Evolutionary conservation across 2,797 vertebrate genomes (phyloP), one percentile per base, ranked within the genome.

Genomic region (Ficedula albicollis): DNA sequence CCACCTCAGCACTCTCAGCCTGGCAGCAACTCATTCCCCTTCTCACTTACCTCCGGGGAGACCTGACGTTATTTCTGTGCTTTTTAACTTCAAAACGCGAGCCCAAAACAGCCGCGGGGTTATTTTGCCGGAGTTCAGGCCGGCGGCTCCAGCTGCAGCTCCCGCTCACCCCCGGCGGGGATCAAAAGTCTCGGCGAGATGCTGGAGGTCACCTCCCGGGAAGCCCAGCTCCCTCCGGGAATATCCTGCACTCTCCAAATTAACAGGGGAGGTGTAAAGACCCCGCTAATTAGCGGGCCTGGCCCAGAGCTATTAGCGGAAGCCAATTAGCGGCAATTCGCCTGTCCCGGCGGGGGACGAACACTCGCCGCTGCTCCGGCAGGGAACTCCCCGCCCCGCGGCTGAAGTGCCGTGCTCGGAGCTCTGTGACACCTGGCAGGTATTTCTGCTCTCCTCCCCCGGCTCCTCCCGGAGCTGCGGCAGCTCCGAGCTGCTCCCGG

Each of bases 261-360:
- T 34, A 78, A 29, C 36, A 1, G 11, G 9, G 54, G 68, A 36
- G 73, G 44, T 41, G 55, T 32, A 78, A 87, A 52, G 46, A 58
- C 5, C 39, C 17, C 10, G 4, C 81, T 93, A 87, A 96, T 92
- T 89, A 94, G 46, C n/a, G 25, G 8, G n/a, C 25, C 75, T 13
- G 81, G 64, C 76, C 54, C 73, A 8, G 36, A 1, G 52, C 80
- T n/a, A 48, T 56, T 10, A 13, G 66, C 36, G 72, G 20, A 41
- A 4, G 6, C 38, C 74, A 77, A 85, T 88, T 89, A 95, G 73
- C 29, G 23, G 63, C 51, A 55, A 26, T 69, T 67, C 62, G 38
- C 75, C 72, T 6, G 43, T 19, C 64, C 32, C 84, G 62, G 89
- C 9, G 9, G 11, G 10, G 72, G 70, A 41, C 26, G 23, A 90